Base-by-base conservation (phyloP, 2,888 invertebrate genomes). In the Pollenia angustigena region DNA sequence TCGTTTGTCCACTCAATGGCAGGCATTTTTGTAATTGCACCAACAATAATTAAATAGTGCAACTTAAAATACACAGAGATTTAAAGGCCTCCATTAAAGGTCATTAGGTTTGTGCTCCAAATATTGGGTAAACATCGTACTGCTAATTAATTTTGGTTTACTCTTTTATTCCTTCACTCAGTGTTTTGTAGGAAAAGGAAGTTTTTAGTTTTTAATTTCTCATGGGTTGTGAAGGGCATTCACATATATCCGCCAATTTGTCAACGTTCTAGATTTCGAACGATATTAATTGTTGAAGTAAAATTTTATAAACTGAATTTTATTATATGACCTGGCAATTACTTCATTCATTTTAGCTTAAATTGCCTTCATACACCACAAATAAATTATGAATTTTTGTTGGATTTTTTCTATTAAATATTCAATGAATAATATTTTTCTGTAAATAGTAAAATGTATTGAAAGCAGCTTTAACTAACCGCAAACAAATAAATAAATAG, bases 31-130 rank as follows among this genome's bases (percentile, higher is more conserved):
- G 1, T 79, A 85, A 85, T 82, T 82, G 64, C 50, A 44, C 62
- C 60, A 46, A 18, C 60, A 72, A 32, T 83, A 87, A 79, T 88
- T 84, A 85, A 79, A 75, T 48, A 50, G 74, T 75, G 52, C 58
- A 42, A 44, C 54, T 62, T 54, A 62, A 79, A 32, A 42, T 10
- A 58, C 62, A 64, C 44, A 52, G 81, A 16, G 72, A 74, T 42
- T 72, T 81, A 81, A 80, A 88, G 87, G 85, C 78, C 79, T 87
- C 79, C 81, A 89, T 90, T 88, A 91, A 90, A 92, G 91, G 91
- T 91, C 90, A 91, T 90, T 90, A 90, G 78, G 78, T 62, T 50
- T 42, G 44, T 85, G 75, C 81, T 85, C 85, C 76, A 80, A 64
- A 81, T 79, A 58, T 58, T 14, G 44, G 9, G n/a, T 16, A 11